Conservation (phyloP, 2,113 vertebrate species). For the Coreoperca whiteheadi region DNA sequence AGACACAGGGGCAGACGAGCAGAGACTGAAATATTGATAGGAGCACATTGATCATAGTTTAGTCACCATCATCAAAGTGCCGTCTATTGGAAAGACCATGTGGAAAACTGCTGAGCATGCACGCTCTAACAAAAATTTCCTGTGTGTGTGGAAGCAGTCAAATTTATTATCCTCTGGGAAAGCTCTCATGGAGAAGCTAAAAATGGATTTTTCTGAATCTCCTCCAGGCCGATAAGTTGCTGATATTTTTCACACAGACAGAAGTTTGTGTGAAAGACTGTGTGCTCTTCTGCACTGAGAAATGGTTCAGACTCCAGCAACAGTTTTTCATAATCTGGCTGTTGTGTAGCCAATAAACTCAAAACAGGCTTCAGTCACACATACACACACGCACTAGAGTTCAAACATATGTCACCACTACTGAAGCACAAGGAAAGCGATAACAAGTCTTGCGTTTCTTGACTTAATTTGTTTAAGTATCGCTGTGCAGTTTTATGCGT, state of each 20-base stretch:
- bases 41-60: conserved; percentile 72
- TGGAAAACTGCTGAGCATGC: conserved; percentile 74
- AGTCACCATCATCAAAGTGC: conserved; percentile 66
- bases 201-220: conserved; percentile 77
- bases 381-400: conserved; percentile 8
- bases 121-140: conserved; percentile 60
- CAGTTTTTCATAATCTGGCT: conserved; percentile 46
- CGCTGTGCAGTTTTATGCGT: not conserved
- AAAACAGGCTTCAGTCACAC: conserved; percentile 31
- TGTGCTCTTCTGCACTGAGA: conserved; percentile 45
- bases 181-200: conserved; percentile 65
- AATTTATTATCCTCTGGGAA: conserved; percentile 71
- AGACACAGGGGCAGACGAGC: conserved; percentile 34
- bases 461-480: conserved; percentile 5
- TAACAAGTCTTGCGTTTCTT: not conserved
- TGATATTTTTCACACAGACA: conserved; percentile 66
- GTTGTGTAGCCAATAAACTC: conserved; percentile 45
- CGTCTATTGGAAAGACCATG: conserved; percentile 61
- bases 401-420: conserved; percentile 21
- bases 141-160: conserved; percentile 46
- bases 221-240: conserved; percentile 59
- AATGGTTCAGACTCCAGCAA: conserved; percentile 46
- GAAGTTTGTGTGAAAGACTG: conserved; percentile 63
- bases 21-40: conserved; percentile 66
- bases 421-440: not conserved